Evolutionary conservation across 30 jellyfish, hydroid and myxozoan species (phyloP).

Genomic region (Turritopsis dohrnii): DNA sequence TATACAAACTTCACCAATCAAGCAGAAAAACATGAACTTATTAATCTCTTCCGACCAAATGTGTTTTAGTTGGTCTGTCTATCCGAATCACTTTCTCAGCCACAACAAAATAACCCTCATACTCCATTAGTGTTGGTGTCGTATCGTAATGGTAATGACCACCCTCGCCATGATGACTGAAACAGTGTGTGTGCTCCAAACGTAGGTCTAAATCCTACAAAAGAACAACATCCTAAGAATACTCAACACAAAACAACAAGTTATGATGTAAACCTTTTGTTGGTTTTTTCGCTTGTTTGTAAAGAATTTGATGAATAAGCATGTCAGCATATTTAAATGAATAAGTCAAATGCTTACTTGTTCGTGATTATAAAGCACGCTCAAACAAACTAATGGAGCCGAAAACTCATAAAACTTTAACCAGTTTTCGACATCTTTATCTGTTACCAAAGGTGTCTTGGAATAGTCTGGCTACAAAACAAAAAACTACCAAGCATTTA

Average conservation of each 20-base stretch:
- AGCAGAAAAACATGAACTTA: neutral
- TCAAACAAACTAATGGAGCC: slow-evolving; percentile 82
- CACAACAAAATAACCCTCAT: slow-evolving; percentile 68
- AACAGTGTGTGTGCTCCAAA: slow-evolving; percentile 96
- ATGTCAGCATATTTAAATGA: too few species aligned
- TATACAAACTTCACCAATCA: too few species aligned
- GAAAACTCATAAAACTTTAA: slow-evolving; percentile 56
- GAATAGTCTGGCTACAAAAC: slow-evolving; percentile 61
- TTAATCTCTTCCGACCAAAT: slow-evolving; percentile 3
- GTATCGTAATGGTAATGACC: slow-evolving; percentile 96
- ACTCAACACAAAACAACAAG: too few species aligned
- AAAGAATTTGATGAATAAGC: too few species aligned
- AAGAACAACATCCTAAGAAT: neutral
- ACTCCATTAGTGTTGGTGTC: slow-evolving; percentile 74
- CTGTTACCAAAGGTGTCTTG: slow-evolving; percentile 50
- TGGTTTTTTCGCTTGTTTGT: too few species aligned
- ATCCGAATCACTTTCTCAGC: slow-evolving; percentile 75
- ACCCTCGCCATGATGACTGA: slow-evolving; percentile 88
- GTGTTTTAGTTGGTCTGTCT: slow-evolving; percentile 49
- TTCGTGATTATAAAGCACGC: slow-evolving; percentile 42
- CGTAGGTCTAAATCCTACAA: slow-evolving; percentile 67
- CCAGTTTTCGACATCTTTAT: slow-evolving; percentile 81
- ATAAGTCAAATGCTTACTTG: slow-evolving; percentile 12
- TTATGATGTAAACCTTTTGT: too few species aligned
- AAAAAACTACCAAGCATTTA: neutral